Conservation (phyloP, 1,140 invertebrate genomes). For the Euschistus heros region DNA sequence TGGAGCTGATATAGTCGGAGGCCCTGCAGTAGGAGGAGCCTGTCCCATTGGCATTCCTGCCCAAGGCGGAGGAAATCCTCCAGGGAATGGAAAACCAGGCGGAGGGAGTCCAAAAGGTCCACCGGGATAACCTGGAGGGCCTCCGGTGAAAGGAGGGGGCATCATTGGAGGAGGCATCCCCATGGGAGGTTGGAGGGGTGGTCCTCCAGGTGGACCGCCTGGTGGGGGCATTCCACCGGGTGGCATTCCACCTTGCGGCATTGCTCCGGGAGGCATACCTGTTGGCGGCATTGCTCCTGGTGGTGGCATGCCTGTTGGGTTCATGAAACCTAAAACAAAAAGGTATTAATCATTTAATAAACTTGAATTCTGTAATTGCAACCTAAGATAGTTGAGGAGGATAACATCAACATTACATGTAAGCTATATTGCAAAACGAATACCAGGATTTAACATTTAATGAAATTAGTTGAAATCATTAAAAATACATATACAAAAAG, state of each 20-base stretch:
- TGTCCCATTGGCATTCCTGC: constrained; percentile 17
- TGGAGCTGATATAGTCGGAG: constrained; percentile 26
- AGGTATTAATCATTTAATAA: too few species aligned
- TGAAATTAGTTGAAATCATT: not conserved
- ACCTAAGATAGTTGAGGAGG: too few species aligned
- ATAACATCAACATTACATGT: too few species aligned
- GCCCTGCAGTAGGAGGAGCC: constrained; percentile 30
- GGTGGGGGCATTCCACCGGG: constrained; percentile 5
- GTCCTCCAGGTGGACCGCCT: constrained; percentile 40
- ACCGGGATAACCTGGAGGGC: constrained; percentile 41
- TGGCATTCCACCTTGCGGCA: constrained; percentile 41
- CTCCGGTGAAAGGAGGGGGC: constrained; percentile 45
- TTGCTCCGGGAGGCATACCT: constrained; percentile 39
- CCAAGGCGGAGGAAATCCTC: constrained; percentile 28
- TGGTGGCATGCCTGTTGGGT: constrained; percentile 43
- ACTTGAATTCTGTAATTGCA: too few species aligned
- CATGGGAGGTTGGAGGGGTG: constrained; percentile 26
- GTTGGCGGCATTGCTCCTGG: constrained; percentile 38
- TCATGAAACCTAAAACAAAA: constrained; percentile 28
- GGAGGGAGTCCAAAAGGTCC: constrained; percentile 58
- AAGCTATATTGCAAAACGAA: too few species aligned
- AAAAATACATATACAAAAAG: not conserved
- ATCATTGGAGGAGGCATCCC: constrained; percentile 43
- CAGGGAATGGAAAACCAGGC: constrained; percentile 42
- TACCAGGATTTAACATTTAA: too few species aligned